These are phyloP conservation scores for Drosophila glabriapex DNA, from an alignment of 2,888 invertebrate genomes.

Conservation along the genomic window DNA sequence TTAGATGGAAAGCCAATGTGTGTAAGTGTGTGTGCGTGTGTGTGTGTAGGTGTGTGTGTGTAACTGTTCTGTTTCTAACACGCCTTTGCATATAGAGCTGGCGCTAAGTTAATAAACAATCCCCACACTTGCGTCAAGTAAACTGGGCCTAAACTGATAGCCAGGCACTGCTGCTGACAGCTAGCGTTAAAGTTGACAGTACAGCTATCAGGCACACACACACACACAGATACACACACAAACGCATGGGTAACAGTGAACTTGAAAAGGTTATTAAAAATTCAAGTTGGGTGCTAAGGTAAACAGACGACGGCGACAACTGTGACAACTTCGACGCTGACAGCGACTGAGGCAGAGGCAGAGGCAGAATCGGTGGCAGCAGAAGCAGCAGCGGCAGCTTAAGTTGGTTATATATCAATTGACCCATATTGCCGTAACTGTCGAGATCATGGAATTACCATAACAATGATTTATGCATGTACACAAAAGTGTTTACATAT, in stretches of 20 bases:
- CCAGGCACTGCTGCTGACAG: constrained; percentile 18
- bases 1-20: constrained; percentile 16
- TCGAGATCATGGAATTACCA: constrained; percentile 46
- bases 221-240: not conserved
- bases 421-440: constrained; percentile 51
- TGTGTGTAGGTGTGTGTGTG: not conserved
- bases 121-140: constrained; percentile 5
- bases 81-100: constrained; percentile 48
- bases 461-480: constrained; percentile 40
- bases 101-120: constrained; percentile 45
- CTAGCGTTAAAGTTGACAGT: constrained; percentile 46
- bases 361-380: not conserved
- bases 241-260: constrained; percentile 63
- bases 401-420: constrained; percentile 37
- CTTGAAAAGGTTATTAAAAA: constrained; percentile 75
- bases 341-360: constrained; percentile 2
- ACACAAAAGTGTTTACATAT: constrained; percentile 18
- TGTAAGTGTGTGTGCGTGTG: not conserved
- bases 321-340: constrained; percentile 26
- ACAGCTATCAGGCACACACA: constrained; percentile 39
- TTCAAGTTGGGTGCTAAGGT: constrained; percentile 76
- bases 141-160: constrained; percentile 43
- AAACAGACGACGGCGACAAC: constrained; percentile 57
- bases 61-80: constrained; percentile 43
- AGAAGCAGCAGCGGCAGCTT: not conserved